These are phyloP conservation scores for Balanococcus diminutus DNA, from an alignment of 2,888 invertebrate species.

Conservation along the genomic window DNA sequence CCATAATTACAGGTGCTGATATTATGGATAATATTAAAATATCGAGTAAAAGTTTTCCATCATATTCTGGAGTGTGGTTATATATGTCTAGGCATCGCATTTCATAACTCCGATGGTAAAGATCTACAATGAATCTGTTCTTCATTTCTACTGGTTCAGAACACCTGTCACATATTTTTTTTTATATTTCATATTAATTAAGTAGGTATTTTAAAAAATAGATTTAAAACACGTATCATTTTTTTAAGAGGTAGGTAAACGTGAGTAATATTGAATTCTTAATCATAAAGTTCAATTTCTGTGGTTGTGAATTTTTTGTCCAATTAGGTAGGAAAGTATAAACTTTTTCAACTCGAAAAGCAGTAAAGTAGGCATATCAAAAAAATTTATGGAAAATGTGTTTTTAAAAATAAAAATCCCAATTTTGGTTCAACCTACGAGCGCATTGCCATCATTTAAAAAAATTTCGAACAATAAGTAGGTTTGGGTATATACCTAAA, in stretches of 20 bases:
- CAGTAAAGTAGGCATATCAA: too few relatives aligned
- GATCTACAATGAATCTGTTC: slow-evolving; percentile 66
- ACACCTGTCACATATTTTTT: slow-evolving; percentile 64
- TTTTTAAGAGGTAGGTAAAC: too few relatives aligned
- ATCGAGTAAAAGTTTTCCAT: slow-evolving; percentile 70
- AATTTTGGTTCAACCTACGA: too few relatives aligned
- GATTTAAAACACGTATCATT: not conserved
- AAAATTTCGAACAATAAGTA: too few relatives aligned
- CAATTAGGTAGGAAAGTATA: too few relatives aligned
- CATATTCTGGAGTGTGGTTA: slow-evolving; percentile 70
- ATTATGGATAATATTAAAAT: slow-evolving; percentile 72
- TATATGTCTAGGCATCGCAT: slow-evolving; percentile 73
- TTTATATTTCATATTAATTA: not conserved
- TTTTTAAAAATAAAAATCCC: too few relatives aligned
- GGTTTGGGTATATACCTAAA: too few relatives aligned
- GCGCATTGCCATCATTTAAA: too few relatives aligned
- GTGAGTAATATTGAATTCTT: not conserved
- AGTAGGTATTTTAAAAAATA: not conserved
- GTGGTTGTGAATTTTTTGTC: not conserved
- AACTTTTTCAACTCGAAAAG: too few relatives aligned
- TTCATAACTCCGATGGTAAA: slow-evolving; percentile 66
- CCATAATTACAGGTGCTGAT: slow-evolving; percentile 71
- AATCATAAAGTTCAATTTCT: not conserved
- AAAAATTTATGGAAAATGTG: too few relatives aligned
- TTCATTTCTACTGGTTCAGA: slow-evolving; percentile 71